Percentiles rank a stretch among this genome's conserved stretches.
Evolutionary conservation across 2,888 invertebrate genomes (phyloP).

Genomic region (Coleophora deauratella): DNA sequence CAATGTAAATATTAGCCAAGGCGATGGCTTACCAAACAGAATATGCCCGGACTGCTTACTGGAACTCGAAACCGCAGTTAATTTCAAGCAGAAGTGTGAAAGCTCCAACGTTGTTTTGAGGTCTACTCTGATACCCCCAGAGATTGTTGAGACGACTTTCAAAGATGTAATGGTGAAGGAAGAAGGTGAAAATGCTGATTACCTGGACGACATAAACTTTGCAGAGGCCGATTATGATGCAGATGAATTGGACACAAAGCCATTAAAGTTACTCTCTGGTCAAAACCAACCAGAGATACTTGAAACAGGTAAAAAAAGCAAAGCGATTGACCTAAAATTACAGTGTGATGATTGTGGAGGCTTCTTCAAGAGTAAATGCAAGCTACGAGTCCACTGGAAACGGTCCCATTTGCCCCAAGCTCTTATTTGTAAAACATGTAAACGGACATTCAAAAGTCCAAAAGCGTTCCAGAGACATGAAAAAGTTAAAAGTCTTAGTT

Average conservation of each 20-base stretch:
- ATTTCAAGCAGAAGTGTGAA: slow-evolving; percentile 50
- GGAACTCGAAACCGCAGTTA: slow-evolving; percentile 42
- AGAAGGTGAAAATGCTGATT: slow-evolving; percentile 17
- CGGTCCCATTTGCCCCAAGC: slow-evolving; percentile 22
- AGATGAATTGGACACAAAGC: background rate
- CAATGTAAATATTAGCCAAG: slow-evolving; percentile 36
- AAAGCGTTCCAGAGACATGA: slow-evolving; percentile 33
- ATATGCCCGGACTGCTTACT: slow-evolving; percentile 48
- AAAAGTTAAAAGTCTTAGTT: slow-evolving; percentile 23
- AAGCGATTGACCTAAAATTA: slow-evolving; percentile 28
- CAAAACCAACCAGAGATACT: background rate
- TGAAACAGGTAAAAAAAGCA: slow-evolving; percentile 15
- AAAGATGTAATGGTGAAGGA: slow-evolving; percentile 22
- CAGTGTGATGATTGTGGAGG: slow-evolving; percentile 37
- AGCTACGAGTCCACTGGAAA: slow-evolving; percentile 35
- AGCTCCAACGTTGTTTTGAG: slow-evolving; percentile 34
- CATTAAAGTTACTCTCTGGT: background rate
- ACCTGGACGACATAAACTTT: slow-evolving; percentile 2
- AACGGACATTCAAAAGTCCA: slow-evolving; percentile 32
- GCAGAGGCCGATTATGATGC: slow-evolving; percentile 6
- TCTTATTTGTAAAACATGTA: slow-evolving; percentile 27
- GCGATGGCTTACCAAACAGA: slow-evolving; percentile 45
- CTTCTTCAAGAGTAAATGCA: slow-evolving; percentile 33
- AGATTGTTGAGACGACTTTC: slow-evolving; percentile 3
- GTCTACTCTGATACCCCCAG: slow-evolving; percentile 6